Evolutionary conservation across 2,888 invertebrate species (phyloP).

Genomic region (Oxytorus armatus): DNA sequence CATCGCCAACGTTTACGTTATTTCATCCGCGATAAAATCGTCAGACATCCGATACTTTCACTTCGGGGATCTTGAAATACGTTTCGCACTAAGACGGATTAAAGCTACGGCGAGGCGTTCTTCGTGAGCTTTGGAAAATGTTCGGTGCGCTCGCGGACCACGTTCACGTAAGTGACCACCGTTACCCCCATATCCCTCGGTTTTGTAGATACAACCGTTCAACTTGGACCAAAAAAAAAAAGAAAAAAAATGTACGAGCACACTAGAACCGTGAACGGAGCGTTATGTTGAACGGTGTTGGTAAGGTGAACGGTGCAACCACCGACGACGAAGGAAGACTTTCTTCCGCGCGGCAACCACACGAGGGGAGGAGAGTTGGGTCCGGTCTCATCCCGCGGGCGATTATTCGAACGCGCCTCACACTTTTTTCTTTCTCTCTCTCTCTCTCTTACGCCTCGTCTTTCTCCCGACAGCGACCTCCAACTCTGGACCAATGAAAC

Average conservation of each 20-base stretch:
- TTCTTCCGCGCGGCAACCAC: slow-evolving; percentile 74
- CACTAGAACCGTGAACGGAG: slow-evolving; percentile 19
- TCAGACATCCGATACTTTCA: slow-evolving; percentile 49
- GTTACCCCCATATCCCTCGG: too few species aligned
- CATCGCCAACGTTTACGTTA: slow-evolving; percentile 28
- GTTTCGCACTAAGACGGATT: too few species aligned
- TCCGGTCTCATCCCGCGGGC: slow-evolving; percentile 68
- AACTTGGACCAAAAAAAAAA: too few species aligned
- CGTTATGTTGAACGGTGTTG: slow-evolving; percentile 44
- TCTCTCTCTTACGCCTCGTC: slow-evolving; percentile 14
- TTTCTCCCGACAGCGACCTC: slow-evolving; percentile 61
- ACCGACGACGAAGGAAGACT: slow-evolving; percentile 69
- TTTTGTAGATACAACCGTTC: too few species aligned
- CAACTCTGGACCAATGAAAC: slow-evolving; percentile 66
- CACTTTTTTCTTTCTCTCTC: neutral
- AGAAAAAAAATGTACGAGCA: slow-evolving; percentile 13
- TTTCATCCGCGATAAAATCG: slow-evolving; percentile 18
- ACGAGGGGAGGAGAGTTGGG: slow-evolving; percentile 3
- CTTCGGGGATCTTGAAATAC: slow-evolving; percentile 40
- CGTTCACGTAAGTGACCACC: too few species aligned
- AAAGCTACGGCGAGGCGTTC: too few species aligned
- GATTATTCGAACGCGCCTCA: slow-evolving; percentile 58
- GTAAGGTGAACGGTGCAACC: slow-evolving; percentile 65
- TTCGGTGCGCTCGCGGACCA: too few species aligned
- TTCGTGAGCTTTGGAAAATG: too few species aligned